Percentiles rank a stretch among this genome's conserved stretches.
phyloP scores from a whole-genome alignment of 1,140 invertebrate species.

The Drosophila kohkoa region DNA sequence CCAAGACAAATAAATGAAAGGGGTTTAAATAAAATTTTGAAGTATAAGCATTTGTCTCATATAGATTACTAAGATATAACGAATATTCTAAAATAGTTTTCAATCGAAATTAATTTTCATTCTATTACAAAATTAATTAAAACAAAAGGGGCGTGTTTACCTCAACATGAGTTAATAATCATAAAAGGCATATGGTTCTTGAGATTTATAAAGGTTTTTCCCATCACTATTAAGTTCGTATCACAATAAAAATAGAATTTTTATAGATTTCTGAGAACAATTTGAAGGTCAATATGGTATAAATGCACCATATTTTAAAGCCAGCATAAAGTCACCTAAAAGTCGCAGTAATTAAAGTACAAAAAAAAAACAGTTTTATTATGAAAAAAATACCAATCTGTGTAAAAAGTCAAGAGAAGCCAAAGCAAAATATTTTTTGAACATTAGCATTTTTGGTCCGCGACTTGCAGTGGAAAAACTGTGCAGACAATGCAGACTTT shows the following conservation, averaged over 20 bases:
- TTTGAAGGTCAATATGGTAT: constrained; percentile 24
- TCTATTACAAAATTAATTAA: too few species aligned
- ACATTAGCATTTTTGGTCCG: constrained; percentile 48
- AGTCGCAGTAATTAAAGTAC: constrained; percentile 9
- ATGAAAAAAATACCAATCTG: constrained; percentile 51
- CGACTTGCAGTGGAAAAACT: constrained; percentile 19
- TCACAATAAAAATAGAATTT: neutral
- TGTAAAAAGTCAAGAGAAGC: constrained; percentile 19
- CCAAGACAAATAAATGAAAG: neutral
- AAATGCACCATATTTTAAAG: neutral
- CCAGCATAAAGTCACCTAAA: constrained; percentile 6
- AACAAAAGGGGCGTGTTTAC: too few species aligned
- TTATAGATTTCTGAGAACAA: constrained; percentile 7
- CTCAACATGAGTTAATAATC: too few species aligned
- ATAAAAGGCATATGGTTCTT: too few species aligned
- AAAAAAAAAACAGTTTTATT: constrained; percentile 41
- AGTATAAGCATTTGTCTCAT: too few species aligned
- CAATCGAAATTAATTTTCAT: too few species aligned
- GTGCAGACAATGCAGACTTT: constrained; percentile 38
- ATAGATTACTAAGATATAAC: too few species aligned
- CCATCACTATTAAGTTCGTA: too few species aligned
- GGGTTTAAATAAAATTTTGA: neutral
- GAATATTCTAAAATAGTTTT: too few species aligned
- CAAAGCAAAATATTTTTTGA: constrained; percentile 22
- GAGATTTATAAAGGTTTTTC: too few species aligned